Evolutionary conservation across 2,888 invertebrate genomes (phyloP).

Genomic region (Ichneumoninae sp.): DNA sequence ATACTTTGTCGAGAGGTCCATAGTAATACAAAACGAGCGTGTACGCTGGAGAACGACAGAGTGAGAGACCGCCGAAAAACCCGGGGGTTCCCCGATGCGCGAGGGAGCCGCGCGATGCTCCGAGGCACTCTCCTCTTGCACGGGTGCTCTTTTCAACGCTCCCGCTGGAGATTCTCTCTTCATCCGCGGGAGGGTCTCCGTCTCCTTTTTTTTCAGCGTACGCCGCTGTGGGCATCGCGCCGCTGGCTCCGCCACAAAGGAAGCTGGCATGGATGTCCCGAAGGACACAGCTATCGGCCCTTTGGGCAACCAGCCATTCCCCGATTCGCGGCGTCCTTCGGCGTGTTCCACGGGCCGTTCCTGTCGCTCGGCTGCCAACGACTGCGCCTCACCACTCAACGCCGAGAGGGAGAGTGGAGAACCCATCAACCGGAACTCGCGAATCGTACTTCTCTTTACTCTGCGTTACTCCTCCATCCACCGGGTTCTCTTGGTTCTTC

Average conservation of each 20-base stretch:
- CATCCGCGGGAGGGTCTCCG: constrained; percentile 24
- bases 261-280: constrained; percentile 17
- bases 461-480: constrained; percentile 48
- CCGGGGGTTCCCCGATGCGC: constrained; percentile 25
- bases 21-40: constrained; percentile 47
- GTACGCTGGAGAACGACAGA: constrained; percentile 25
- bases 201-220: constrained; percentile 33
- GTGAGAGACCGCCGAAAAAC: constrained; percentile 18
- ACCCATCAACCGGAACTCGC: constrained; percentile 60
- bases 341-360: constrained; percentile 47
- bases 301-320: not conserved
- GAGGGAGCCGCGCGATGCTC: constrained; percentile 8
- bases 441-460: constrained; percentile 54
- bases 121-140: constrained; percentile 50
- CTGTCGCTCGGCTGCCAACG: constrained; percentile 45
- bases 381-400: not conserved
- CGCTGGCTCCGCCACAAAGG: constrained; percentile 57
- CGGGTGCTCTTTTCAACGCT: constrained; percentile 63
- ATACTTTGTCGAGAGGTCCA: constrained; percentile 44
- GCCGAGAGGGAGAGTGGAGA: constrained; percentile 12
- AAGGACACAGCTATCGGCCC: constrained; percentile 43
- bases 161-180: constrained; percentile 39
- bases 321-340: constrained; percentile 14
- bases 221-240: constrained; percentile 7
- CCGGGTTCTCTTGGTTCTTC: constrained; percentile 49